Base-by-base conservation (phyloP, 2,888 invertebrate genomes). In the Sinodicranocentrus sp. region DNA sequence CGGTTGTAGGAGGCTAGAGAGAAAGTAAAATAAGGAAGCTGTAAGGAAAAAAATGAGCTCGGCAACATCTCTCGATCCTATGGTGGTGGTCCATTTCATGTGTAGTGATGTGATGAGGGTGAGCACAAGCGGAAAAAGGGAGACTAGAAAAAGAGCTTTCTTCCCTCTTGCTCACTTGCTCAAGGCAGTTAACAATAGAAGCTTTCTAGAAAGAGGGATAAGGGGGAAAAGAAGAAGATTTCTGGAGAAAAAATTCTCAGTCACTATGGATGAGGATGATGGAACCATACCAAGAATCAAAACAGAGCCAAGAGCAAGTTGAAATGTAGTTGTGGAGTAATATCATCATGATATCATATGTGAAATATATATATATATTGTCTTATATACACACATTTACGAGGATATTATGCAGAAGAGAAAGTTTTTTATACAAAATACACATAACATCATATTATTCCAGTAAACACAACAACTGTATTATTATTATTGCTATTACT, bases 111-210 rank as follows among this genome's bases (percentile, higher is more conserved):
- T 48, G 59, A 25, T 8, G 59, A 59, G 59, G 59, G 59, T 59
- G 59, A 59, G 59, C 25, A 59, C 5, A 19, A 59, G 25, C 26
- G 59, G 59, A 59, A 59, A 59, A 59, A 25, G 59, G 23, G 57
- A 23, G 13, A 26, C 25, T 8, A 8, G 25, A 25, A 25, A 23
- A 26, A 59, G 10, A 25, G 2, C 59, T 15, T 59, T 59, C n/a
- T 25, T 26, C 1, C 25, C 19, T 2, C 25, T 59, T n/a, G 13
- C 21, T 19, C 2, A 25, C 8, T 59, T 59, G 59, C 59, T 59
- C 26, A 25, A 59, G 59, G 59, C 25, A 59, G 25, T 59, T 13
- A 59, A 59, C 59, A 59, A 59, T 59, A 26, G 59, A n/a, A 59
- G 19, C 23, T 2, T 44, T 13, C 17, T 19, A 19, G 52, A 52